Evolutionary conservation across 2,888 invertebrate species (phyloP), one percentile per base, ranked within the genome.

Genomic region (Elysia crispata): DNA sequence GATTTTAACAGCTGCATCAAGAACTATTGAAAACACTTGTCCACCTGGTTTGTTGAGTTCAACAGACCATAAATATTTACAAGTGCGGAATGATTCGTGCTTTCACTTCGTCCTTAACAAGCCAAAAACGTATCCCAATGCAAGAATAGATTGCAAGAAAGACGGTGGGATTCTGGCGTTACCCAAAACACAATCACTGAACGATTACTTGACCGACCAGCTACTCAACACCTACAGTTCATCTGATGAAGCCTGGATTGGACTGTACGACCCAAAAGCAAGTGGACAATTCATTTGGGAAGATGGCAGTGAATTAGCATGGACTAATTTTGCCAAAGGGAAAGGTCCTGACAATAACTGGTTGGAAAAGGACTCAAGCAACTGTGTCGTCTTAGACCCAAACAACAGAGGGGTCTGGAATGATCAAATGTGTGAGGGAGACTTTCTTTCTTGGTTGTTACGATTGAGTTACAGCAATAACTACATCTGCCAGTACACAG

Each of bases 131-230:
- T 66, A 66, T 28, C 5, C 3, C 8, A 8, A 66, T 3, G 67
- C 67, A 6, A 66, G 30, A 1, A 66, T 3, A 15, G 31, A 3
- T 8, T 66, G 67, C 18, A 30, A 8, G 25, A 6, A 3, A 30
- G 23, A 66, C 25, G 67, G 67, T 25, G 67, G 67, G 18, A 66
- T 25, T 28, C 31, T 66, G 67, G 67, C 25, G 6, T 25, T 66
- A 1, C 23, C 67, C 8, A 66, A 66, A 18, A 66, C 67, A 5
- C 6, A 66, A 30, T 8, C 20, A 5, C 18, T 66, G 5, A 23
- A 66, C 18, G 31, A 25, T 8, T 66, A 23, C 25, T 25, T 66
- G 31, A 25, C 30, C 18, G 67, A 28, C 18, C 25, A 25, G 25
- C 18, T 66, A 25, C 5, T 25, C 23, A 1, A 66, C 5, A 3